Evolutionary conservation across 2,797 vertebrate species (phyloP).

Genomic region (Acestrorhynchus altus): DNA sequence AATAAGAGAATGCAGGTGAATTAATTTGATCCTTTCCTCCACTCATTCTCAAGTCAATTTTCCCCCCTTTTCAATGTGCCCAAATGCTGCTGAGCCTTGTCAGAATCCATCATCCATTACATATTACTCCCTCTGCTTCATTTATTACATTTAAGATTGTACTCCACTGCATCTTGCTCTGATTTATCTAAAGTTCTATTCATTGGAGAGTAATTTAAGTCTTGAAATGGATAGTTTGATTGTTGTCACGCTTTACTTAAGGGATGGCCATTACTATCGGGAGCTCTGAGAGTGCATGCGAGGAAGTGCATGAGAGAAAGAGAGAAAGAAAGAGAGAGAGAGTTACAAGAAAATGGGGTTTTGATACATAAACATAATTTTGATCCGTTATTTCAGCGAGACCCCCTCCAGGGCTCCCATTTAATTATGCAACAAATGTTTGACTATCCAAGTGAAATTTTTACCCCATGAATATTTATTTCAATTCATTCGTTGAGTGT

Average conservation of each 20-base stretch:
- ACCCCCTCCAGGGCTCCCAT: slow-evolving; percentile 68
- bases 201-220: slow-evolving; percentile 52
- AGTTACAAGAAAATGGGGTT: slow-evolving; percentile 34
- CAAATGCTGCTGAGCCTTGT: slow-evolving; percentile 27
- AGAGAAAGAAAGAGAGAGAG: slow-evolving; percentile 17
- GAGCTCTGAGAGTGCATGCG: neutral
- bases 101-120: slow-evolving; percentile 30
- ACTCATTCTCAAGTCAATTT: slow-evolving; percentile 20
- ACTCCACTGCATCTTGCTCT: slow-evolving; percentile 59
- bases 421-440: slow-evolving; percentile 82
- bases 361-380: slow-evolving; percentile 69
- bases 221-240: slow-evolving; percentile 61
- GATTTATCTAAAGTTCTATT: slow-evolving; percentile 63
- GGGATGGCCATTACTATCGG: slow-evolving; percentile 52
- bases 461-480: slow-evolving; percentile 79
- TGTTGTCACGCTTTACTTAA: slow-evolving; percentile 61
- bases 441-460: slow-evolving; percentile 80
- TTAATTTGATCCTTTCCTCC: slow-evolving; percentile 13
- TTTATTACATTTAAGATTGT: slow-evolving; percentile 59
- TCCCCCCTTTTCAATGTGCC: slow-evolving; percentile 21
- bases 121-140: slow-evolving; percentile 28
- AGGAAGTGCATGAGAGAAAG: slow-evolving; percentile 17
- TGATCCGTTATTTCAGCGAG: slow-evolving; percentile 70
- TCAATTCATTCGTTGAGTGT: slow-evolving; percentile 80
- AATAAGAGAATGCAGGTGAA: neutral